Percentiles rank a stretch among this genome's conserved stretches.
Evolutionary conservation across 2,797 vertebrate species (phyloP).

Genomic region (Acipenser ruthenus): DNA sequence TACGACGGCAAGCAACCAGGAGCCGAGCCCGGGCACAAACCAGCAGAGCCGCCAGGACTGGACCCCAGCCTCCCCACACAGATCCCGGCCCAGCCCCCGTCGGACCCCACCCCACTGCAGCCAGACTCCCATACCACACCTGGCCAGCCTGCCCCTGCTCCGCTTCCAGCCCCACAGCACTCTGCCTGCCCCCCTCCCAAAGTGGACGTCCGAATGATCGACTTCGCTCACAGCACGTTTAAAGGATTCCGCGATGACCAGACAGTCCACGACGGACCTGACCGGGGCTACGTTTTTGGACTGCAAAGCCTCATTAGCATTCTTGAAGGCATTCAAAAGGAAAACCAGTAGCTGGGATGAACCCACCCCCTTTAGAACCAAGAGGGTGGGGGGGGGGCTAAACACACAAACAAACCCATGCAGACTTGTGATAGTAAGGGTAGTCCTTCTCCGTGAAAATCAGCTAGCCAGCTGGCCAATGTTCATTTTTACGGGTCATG

Average conservation of each 20-base stretch:
- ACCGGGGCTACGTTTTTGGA: slow-evolving; percentile 88
- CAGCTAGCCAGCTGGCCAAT: too few relatives aligned
- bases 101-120: slow-evolving; percentile 15
- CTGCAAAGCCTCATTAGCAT: slow-evolving; percentile 87
- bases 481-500: too few relatives aligned
- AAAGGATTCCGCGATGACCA: slow-evolving; percentile 94
- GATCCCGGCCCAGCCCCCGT: neutral
- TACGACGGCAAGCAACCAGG: slow-evolving; percentile 82
- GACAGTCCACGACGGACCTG: slow-evolving; percentile 86
- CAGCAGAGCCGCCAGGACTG: neutral
- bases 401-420: too few relatives aligned
- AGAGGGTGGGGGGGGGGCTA: too few relatives aligned
- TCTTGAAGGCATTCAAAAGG: slow-evolving; percentile 77
- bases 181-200: slow-evolving; percentile 36
- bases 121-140: too few relatives aligned
- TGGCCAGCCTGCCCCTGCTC: neutral
- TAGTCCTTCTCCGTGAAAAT: too few relatives aligned
- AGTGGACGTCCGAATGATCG: slow-evolving; percentile 97
- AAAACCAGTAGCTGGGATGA: slow-evolving; percentile 61
- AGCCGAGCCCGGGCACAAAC: slow-evolving; percentile 15
- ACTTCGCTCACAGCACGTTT: slow-evolving; percentile 97
- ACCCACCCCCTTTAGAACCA: neutral
- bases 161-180: slow-evolving; percentile 16
- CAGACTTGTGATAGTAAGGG: too few relatives aligned
- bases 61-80: slow-evolving; percentile 1